Evolutionary conservation across 2,113 vertebrate genomes (phyloP), one percentile per base, ranked within the genome.

Genomic region (Lichenostomus cassidix): DNA sequence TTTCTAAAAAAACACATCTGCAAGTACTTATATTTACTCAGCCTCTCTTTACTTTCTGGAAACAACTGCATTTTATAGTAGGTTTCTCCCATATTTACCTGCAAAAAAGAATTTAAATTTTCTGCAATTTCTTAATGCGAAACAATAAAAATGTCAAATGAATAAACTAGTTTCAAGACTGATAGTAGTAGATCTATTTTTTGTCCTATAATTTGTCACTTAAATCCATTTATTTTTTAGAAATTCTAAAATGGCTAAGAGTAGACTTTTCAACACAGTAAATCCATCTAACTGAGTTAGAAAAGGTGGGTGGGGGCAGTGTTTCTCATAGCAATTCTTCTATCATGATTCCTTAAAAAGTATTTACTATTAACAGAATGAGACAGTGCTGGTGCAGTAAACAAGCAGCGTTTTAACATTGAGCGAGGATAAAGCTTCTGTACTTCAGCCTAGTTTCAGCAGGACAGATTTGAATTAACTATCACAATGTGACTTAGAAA

Each of bases 331-430:
- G 23, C 63, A 71, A 67, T 50, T 74, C 31, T 78, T 81, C 47
- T 20, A 16, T 50, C 18, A 78, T 5, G 28, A 86, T 46, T 65
- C 23, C 18, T 19, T 24, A 15, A 18, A 44, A 85, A 22, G 31
- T 35, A 71, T 24, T 65, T 75, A 69, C 11, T 47, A 31, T 76
- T 47, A 87, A 60, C 22, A 82, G 14, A 81, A 68, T 0, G 5
- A 89, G 27, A 58, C 5, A 7, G 28, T 39, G 12, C 15, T 0
- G 0, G 13, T 6, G 29, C 29, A 69, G 7, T 9, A 23, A 37
- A 47, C 10, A 59, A 31, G 11, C 0, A 35, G 23, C 65, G 8
- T 55, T 56, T 9, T 21, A 73, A 21, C 5, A 41, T 13, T 37
- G 29, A 46, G 4, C 3, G 24, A 33, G 18, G 6, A 49, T 10